A percentile compares a stretch with the other conserved stretches of the same genome.
phyloP scores from a whole-genome alignment of 2,888 invertebrate genomes.

The Chydorus sphaericus region DNA sequence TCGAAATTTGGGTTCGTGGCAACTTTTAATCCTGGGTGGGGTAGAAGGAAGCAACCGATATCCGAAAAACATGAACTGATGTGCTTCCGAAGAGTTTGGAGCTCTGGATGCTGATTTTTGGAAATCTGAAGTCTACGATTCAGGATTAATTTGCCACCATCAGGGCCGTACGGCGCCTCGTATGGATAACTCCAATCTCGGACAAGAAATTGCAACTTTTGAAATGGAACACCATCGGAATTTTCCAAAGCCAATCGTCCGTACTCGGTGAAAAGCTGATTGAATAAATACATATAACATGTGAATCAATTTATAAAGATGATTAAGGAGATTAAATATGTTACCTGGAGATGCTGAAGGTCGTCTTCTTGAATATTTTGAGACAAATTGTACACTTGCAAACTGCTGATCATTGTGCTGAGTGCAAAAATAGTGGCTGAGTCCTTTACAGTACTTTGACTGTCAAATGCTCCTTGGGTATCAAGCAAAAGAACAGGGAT shows the following conservation, averaged over 20 bases:
- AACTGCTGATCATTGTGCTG: constrained; percentile 44
- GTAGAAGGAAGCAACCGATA: constrained; percentile 93
- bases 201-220: constrained; percentile 75
- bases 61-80: constrained; percentile 92
- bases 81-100: constrained; percentile 82
- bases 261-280: constrained; percentile 94
- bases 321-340: not conserved
- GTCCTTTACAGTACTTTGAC: constrained; percentile 41
- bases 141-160: constrained; percentile 75
- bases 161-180: constrained; percentile 61
- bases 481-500: constrained; percentile 39
- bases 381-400: constrained; percentile 41
- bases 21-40: constrained; percentile 93
- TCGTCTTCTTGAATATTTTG: constrained; percentile 46
- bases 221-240: constrained; percentile 78
- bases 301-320: no score
- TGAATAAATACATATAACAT: constrained; percentile 22
- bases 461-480: constrained; percentile 44
- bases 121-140: constrained; percentile 66
- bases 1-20: constrained; percentile 95
- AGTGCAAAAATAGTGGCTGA: constrained; percentile 47
- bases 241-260: constrained; percentile 81
- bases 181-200: constrained; percentile 98
- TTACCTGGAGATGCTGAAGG: constrained; percentile 40
- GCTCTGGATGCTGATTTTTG: constrained; percentile 85